phyloP scores from a whole-genome alignment of 2,888 invertebrate species.

The Agrypnus murinus region DNA sequence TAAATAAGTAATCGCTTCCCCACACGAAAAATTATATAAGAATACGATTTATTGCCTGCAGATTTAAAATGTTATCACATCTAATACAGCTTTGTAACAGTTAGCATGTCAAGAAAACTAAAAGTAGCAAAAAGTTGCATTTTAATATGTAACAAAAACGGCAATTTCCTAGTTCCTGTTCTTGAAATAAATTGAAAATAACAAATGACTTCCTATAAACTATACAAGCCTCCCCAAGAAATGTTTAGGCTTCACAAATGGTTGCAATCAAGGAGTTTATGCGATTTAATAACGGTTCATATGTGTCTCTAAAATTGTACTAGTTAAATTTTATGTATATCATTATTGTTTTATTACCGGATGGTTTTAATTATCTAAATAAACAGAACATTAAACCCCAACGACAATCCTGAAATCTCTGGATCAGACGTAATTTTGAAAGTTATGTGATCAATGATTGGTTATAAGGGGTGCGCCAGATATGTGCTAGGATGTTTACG shows the following conservation, averaged over 20 bases:
- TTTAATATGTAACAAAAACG: conserved; percentile 20
- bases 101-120: conserved; percentile 15
- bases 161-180: conserved; percentile 26
- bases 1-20: conserved; percentile 23
- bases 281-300: no score
- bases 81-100: background rate
- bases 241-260: no score
- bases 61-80: conserved; percentile 6
- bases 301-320: no score
- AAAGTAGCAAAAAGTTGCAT: conserved; percentile 12
- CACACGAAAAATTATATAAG: conserved; percentile 26
- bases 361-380: conserved; percentile 17
- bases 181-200: background rate
- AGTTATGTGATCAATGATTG: conserved; percentile 60
- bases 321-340: no score
- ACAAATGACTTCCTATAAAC: conserved; percentile 9
- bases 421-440: conserved; percentile 53
- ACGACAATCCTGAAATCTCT: conserved; percentile 8
- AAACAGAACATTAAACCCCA: conserved; percentile 30
- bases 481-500: conserved; percentile 55
- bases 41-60: conserved; percentile 4
- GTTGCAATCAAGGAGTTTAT: no score
- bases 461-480: conserved; percentile 59
- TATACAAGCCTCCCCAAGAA: no score
- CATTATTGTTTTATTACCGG: conserved; percentile 3